Evolutionary conservation across 2,888 invertebrate species (phyloP).

Genomic region (Hirtodrosophila cameraria): DNA sequence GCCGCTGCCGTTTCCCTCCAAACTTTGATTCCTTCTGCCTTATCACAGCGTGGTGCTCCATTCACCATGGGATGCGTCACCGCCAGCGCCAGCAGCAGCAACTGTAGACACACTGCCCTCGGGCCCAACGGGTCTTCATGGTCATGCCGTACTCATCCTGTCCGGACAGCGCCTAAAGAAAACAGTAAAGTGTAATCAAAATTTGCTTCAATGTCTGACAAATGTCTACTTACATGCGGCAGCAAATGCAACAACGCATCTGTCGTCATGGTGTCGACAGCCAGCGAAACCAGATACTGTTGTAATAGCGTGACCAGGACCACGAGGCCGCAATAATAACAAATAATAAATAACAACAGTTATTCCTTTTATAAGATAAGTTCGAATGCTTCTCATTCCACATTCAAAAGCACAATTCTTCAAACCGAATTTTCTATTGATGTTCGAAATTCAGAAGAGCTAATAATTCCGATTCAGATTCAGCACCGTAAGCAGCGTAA

Average conservation of each 20-base stretch:
- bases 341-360: too few species aligned
- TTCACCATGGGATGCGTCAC: constrained; percentile 56
- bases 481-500: too few species aligned
- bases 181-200: neutral
- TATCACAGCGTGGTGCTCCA: constrained; percentile 56
- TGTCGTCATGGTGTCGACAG: constrained; percentile 95
- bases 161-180: constrained; percentile 77
- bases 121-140: constrained; percentile 88
- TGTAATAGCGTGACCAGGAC: constrained; percentile 93
- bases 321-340: constrained; percentile 95
- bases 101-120: constrained; percentile 35
- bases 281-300: constrained; percentile 97
- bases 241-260: constrained; percentile 96
- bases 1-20: constrained; percentile 69
- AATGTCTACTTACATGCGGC: constrained; percentile 89
- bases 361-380: too few species aligned
- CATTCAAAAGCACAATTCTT: too few species aligned
- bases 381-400: too few species aligned
- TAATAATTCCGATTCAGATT: too few species aligned
- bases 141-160: constrained; percentile 88
- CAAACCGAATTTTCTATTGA: too few species aligned
- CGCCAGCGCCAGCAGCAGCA: constrained; percentile 59
- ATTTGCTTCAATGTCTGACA: neutral
- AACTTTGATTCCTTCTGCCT: constrained; percentile 57
- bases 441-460: too few species aligned